These are phyloP conservation scores for Lordiphosa mommai DNA, from an alignment of 1,140 invertebrate species.

Conservation along the genomic window DNA sequence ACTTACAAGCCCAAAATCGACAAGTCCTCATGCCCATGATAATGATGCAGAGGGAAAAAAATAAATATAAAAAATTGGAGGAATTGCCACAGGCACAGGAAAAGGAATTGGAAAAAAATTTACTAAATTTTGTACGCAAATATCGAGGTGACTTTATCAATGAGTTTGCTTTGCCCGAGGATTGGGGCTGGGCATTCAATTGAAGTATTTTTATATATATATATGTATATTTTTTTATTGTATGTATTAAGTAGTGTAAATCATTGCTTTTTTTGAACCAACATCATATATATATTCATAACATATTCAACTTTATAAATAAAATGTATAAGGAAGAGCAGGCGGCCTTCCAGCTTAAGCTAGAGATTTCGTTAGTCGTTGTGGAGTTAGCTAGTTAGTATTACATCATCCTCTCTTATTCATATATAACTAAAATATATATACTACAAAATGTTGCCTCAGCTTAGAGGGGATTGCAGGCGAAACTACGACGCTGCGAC, in stretches of 20 bases:
- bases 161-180: constrained; percentile 48
- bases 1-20: constrained; percentile 39
- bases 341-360: constrained; percentile 17
- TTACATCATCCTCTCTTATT: constrained; percentile 12
- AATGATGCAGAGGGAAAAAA: background rate
- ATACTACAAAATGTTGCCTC: constrained; percentile 23
- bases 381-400: constrained; percentile 34
- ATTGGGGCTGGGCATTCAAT: constrained; percentile 12
- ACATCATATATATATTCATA: too few relatives aligned
- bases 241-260: background rate
- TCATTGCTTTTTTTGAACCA: too few relatives aligned
- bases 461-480: constrained; percentile 33
- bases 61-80: too few relatives aligned
- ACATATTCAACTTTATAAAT: constrained; percentile 3
- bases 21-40: constrained; percentile 22
- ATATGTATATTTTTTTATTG: background rate
- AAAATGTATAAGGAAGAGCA: background rate
- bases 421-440: background rate
- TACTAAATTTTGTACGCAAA: constrained; percentile 42
- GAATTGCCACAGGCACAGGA: too few relatives aligned
- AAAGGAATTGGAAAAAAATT: constrained; percentile 32
- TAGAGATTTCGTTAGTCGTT: constrained; percentile 32
- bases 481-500: constrained; percentile 8
- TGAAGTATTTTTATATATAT: background rate
- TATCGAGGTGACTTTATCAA: constrained; percentile 47